Conservation (phyloP, 2,113 vertebrate genomes). For the Gnathonemus longibarbis region DNA sequence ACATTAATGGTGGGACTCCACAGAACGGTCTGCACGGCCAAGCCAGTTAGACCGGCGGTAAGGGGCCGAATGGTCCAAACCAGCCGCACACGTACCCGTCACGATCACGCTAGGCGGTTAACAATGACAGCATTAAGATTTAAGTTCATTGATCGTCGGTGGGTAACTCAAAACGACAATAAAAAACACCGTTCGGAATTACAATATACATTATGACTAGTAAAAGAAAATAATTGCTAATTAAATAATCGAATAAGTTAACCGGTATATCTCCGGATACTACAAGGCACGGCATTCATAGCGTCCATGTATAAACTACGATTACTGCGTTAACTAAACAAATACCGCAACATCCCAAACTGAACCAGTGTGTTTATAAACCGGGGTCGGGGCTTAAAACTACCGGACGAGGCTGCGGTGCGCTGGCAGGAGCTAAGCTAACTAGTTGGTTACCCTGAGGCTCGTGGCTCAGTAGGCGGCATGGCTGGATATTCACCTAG, state of each 20-base stretch:
- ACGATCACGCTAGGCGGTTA: not conserved
- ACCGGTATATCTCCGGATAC: not conserved
- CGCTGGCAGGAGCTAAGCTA: not conserved
- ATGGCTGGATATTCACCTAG: not conserved
- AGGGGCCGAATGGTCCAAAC: not conserved
- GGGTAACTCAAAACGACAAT: not conserved
- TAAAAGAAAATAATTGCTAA: not conserved
- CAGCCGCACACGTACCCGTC: not conserved
- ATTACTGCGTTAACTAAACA: not conserved
- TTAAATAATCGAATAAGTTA: not conserved
- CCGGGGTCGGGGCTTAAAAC: not conserved
- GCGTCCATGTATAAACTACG: not conserved
- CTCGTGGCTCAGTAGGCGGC: not conserved
- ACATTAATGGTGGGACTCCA: not conserved
- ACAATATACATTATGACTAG: not conserved
- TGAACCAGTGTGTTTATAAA: not conserved
- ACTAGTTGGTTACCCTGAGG: not conserved
- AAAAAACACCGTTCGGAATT: not conserved
- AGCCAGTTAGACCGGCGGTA: not conserved
- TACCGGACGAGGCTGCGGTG: not conserved
- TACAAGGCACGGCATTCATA: not conserved
- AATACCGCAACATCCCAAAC: constrained; percentile 3
- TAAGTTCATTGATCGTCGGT: not conserved
- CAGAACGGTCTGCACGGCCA: not conserved
- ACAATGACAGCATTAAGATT: not conserved